Evolutionary conservation across 2,113 vertebrate species (phyloP), one percentile per base, ranked within the genome.

Genomic region (Podocnemis expansa): DNA sequence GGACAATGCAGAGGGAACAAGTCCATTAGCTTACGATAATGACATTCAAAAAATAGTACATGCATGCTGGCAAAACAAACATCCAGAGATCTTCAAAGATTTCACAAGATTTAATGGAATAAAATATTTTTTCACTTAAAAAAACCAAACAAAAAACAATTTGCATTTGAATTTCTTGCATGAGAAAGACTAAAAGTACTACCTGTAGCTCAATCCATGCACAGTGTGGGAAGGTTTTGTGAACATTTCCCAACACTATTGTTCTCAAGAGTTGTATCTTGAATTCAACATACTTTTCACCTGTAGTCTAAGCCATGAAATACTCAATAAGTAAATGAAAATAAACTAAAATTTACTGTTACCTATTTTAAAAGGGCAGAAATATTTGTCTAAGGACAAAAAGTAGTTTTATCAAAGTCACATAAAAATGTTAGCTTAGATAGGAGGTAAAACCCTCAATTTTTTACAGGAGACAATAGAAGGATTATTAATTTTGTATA

Each of bases 221-320:
- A 0, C 4, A 0, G 43, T 0, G 1, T 70, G 43, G 73, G 41
- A 13, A 5, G 2, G 5, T 0, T 1, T 67, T 43, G 58, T 38
- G 10, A 16, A 17, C 43, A 3, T 22, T 2, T 0, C 22, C 6
- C 34, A 12, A 7, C 34, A 1, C 2, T 27, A 13, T 10, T 25
- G 41, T 17, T 31, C 49, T 81, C 4, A 2, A 41, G 2, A 41
- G 10, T 54, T 43, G 41, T 43, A 41, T 75, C 38, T 31, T 79
- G 24, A 67, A 38, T 75, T 14, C 16, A 5, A 78, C 1, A 0
- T 0, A 0, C 19, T 41, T 41, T 84, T 80, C 78, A 85, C 63
- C 82, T n/a, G 12, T 17, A 78, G 86, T 31, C 80, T 80, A 31
- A 84, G 55, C 80, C 85, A 82, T 84, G 80, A 73, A 84, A 81